Evolutionary conservation across 2,888 invertebrate genomes (phyloP), one percentile per base, ranked within the genome.

Genomic region (Ichneumon xanthorius): DNA sequence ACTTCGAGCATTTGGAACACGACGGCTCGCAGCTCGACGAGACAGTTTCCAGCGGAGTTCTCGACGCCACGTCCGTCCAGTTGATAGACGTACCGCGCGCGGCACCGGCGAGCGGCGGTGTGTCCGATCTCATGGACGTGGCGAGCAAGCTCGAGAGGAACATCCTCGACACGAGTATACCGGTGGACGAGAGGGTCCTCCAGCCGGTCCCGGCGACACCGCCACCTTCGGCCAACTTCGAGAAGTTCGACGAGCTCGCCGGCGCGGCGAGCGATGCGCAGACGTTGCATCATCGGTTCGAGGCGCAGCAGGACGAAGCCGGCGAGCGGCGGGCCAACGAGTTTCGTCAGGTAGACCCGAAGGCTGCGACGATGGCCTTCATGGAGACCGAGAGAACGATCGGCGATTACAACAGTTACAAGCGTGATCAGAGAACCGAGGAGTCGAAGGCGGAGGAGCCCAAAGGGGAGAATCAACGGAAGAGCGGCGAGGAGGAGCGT

Each of bases 1-100:
- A 97, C 94, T 97, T 97, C 93, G 97, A 97, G 93, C 96, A 97
- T 93, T 94, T 97, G 88, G 96, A 96, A 88, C 95, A 96, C 90
- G 96, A 96, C 86, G 94, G 94, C 68, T 94, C 94, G 67, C 82
- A 88, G 26, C 71, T 87, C 71, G 88, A 88, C 14, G 88, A 88
- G 22, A 65, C 84, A 48, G 85, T 79, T 53, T 82, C 11, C 19
- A 67, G 48, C 19, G 80, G 76, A 70, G 58, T 61, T n/a, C 26
- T 80, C 7, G 82, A 87, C 37, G 70, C 37, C 30, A 78, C 85
- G 53, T 85, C 88, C 14, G 88, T 79, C 37, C 88, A 90, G 65
- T 82, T 89, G 76, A 87, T 88, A 40, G 89, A 89, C 73, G 84
- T 88, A 22, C 87, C 88, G 37, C 94, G 94, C 78, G 84, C 92